These are phyloP conservation scores for Catharus bicknelli DNA, from an alignment of 2,113 vertebrate genomes.

Conservation along the genomic window DNA sequence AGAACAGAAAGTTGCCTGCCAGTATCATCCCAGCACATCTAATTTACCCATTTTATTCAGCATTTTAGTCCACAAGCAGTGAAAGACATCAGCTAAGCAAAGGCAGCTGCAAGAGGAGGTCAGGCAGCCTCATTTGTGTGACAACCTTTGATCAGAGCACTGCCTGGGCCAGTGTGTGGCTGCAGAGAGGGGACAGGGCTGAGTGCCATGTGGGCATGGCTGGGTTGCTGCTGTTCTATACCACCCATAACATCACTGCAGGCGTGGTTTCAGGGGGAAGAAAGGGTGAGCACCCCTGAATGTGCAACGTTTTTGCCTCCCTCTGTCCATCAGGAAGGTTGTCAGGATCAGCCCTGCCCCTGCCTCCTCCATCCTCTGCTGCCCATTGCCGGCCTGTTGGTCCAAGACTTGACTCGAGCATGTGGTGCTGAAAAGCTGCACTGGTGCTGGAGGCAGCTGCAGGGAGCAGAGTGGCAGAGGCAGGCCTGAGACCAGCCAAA, in stretches of 20 bases:
- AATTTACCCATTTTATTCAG: not conserved
- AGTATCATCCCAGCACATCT: not conserved
- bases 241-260: not conserved
- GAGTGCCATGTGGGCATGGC: not conserved
- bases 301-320: fast-evolving
- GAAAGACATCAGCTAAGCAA: not conserved
- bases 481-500: fast-evolving
- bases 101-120: not conserved
- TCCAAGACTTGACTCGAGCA: not conserved
- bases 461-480: fast-evolving
- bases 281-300: not conserved
- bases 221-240: not conserved
- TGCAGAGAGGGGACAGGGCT: not conserved
- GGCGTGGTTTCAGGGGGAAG: not conserved
- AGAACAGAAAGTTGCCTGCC: not conserved
- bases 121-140: not conserved
- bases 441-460: not conserved
- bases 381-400: fast-evolving
- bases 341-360: not conserved
- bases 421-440: fast-evolving
- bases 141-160: not conserved
- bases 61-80: not conserved
- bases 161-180: too few relatives aligned
- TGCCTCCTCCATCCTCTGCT: fast-evolving
- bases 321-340: not conserved